phyloP scores from a whole-genome alignment of 2,888 invertebrate species.

The Chesias legatella region DNA sequence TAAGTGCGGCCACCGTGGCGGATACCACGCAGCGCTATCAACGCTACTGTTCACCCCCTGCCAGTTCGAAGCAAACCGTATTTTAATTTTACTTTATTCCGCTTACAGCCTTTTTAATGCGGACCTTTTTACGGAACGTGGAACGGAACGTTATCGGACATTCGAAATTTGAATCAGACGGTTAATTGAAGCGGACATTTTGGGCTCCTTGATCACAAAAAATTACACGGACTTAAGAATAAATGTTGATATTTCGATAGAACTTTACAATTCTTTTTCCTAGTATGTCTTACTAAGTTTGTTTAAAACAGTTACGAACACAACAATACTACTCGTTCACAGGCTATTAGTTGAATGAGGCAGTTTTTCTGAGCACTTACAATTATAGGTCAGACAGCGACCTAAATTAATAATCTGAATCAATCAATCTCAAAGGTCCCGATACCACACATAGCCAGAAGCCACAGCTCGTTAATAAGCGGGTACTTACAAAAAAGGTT shows the following conservation, averaged over 20 bases:
- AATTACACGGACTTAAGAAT: conserved; percentile 20
- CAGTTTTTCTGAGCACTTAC: no score
- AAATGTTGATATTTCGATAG: no score
- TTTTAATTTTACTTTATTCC: conserved; percentile 46
- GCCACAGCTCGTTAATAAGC: conserved; percentile 42
- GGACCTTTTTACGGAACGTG: conserved; percentile 29
- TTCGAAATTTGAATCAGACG: conserved; percentile 36
- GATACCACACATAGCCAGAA: conserved; percentile 40
- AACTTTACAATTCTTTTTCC: no score
- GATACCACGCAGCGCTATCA: conserved; percentile 60
- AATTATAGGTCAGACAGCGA: conserved; percentile 5
- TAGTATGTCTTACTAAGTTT: no score
- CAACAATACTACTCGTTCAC: no score
- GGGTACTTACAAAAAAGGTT: conserved; percentile 51
- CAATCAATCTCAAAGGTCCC: conserved; percentile 21
- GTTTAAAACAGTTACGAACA: no score
- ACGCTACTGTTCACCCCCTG: conserved; percentile 75
- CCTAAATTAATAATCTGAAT: conserved; percentile 15
- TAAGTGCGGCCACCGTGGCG: conserved; percentile 49
- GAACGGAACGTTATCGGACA: conserved; percentile 42
- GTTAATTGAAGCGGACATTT: conserved; percentile 47
- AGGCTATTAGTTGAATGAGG: no score
- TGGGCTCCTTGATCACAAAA: conserved; percentile 41
- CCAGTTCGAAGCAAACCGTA: conserved; percentile 47
- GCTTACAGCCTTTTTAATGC: conserved; percentile 15